These are phyloP conservation scores for Philotrypesis tridentata DNA, from an alignment of 1,140 invertebrate genomes.

Conservation along the genomic window DNA sequence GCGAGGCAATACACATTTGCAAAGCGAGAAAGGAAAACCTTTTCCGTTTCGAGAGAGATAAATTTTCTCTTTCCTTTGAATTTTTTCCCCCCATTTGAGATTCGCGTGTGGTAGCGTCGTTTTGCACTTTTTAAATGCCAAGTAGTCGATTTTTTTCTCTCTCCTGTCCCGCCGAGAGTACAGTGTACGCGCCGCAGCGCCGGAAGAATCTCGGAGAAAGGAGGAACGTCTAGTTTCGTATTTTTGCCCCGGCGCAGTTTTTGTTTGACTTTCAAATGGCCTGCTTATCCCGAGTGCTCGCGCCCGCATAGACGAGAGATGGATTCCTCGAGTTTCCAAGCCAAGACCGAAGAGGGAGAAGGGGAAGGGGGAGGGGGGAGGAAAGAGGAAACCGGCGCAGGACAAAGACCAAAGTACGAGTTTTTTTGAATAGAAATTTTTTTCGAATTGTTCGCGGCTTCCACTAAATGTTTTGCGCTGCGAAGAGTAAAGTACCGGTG, in stretches of 20 bases:
- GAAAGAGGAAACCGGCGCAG: too few species aligned
- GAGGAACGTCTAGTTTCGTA: slow-evolving; percentile 33
- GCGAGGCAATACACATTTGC: neutral
- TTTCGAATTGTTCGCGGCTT: too few species aligned
- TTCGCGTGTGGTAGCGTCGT: neutral
- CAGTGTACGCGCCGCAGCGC: neutral
- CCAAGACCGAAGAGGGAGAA: too few species aligned
- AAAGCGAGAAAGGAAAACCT: neutral
- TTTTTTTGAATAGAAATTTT: too few species aligned
- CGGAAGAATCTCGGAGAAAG: slow-evolving; percentile 26
- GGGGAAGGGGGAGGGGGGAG: too few species aligned
- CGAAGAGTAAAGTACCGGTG: too few species aligned
- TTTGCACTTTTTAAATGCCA: neutral
- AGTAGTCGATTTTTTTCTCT: slow-evolving; percentile 15
- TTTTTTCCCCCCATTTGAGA: neutral
- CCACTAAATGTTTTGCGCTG: too few species aligned
- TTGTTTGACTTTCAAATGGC: slow-evolving; percentile 61
- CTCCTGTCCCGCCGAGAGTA: too few species aligned
- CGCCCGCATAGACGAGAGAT: slow-evolving; percentile 9
- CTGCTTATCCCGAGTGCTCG: slow-evolving; percentile 3
- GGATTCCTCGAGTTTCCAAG: slow-evolving; percentile 7
- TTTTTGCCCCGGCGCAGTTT: slow-evolving; percentile 46
- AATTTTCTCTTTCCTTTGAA: too few species aligned
- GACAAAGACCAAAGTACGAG: too few species aligned
- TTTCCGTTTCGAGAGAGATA: too few species aligned